Conservation (phyloP, 1,140 invertebrate species). For the Acromyrmex echinatior region DNA sequence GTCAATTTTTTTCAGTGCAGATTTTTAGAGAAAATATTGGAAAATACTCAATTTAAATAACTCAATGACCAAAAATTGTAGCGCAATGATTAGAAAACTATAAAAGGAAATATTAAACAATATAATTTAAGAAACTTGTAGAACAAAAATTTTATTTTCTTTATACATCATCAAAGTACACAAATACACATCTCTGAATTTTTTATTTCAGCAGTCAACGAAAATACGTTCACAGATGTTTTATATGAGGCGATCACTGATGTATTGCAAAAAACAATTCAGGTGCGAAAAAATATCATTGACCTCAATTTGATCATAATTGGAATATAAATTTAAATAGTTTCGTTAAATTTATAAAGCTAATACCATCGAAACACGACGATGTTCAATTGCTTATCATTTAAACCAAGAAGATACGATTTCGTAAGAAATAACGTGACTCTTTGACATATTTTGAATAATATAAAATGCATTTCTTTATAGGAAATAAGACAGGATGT, state of each 20-base stretch:
- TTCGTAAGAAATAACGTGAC: neutral
- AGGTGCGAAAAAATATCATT: slow-evolving; percentile 53
- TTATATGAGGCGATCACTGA: slow-evolving; percentile 35
- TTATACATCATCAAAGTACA: neutral
- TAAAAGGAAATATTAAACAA: too few relatives aligned
- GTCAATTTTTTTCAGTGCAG: too few relatives aligned
- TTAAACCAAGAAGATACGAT: neutral
- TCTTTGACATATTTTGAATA: too few relatives aligned
- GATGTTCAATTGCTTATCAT: neutral
- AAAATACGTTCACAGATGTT: neutral
- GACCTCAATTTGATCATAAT: neutral
- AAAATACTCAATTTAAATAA: too few relatives aligned
- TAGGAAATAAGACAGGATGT: slow-evolving; percentile 74
- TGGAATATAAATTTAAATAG: neutral
- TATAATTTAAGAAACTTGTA: neutral
- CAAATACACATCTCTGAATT: neutral
- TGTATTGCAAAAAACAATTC: slow-evolving; percentile 54
- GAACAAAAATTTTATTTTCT: too few relatives aligned
- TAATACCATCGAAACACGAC: neutral
- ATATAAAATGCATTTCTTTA: neutral
- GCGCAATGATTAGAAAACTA: too few relatives aligned
- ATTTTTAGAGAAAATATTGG: too few relatives aligned
- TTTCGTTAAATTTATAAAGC: neutral
- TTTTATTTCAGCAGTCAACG: slow-evolving; percentile 13
- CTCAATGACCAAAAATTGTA: too few relatives aligned